Conservation (phyloP, 2,113 vertebrate species). For the Xyrauchen texanus region DNA sequence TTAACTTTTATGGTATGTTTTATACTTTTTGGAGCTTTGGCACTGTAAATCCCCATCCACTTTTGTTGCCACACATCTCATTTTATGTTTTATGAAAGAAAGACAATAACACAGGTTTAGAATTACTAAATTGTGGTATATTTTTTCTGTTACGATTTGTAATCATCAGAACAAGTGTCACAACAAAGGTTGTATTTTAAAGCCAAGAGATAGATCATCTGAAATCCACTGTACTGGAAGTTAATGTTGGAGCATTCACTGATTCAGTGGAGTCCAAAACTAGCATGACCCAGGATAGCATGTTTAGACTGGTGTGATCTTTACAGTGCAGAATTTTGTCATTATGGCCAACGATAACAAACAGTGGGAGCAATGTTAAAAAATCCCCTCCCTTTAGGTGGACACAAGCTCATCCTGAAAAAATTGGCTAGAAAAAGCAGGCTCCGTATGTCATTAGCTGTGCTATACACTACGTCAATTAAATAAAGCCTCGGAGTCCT, state of each 20-base stretch:
- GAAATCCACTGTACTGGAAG: neutral
- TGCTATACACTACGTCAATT: too few species aligned
- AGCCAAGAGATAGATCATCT: neutral
- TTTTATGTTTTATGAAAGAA: too few species aligned
- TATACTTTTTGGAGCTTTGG: too few species aligned
- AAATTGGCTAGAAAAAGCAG: slow-evolving; percentile 1
- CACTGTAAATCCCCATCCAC: too few species aligned
- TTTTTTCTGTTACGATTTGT: too few species aligned
- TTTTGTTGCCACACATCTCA: too few species aligned
- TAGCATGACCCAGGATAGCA: slow-evolving; percentile 40
- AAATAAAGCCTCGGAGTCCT: neutral
- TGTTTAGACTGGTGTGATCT: slow-evolving; percentile 51
- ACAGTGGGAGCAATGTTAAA: slow-evolving; percentile 46
- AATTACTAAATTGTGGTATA: too few species aligned
- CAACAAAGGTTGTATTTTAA: too few species aligned
- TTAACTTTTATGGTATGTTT: too few species aligned
- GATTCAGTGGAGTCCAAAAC: slow-evolving; percentile 38
- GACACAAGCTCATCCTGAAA: slow-evolving; percentile 32
- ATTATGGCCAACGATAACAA: slow-evolving; percentile 47
- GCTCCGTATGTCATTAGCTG: neutral
- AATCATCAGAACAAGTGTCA: too few species aligned
- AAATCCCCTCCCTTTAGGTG: slow-evolving; percentile 37
- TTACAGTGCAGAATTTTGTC: slow-evolving; percentile 32
- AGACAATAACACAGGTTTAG: too few species aligned
- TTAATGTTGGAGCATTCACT: neutral